Evolutionary conservation across 1,140 invertebrate species (phyloP), one percentile per base, ranked within the genome.

Genomic region (Acromyrmex heyeri): DNA sequence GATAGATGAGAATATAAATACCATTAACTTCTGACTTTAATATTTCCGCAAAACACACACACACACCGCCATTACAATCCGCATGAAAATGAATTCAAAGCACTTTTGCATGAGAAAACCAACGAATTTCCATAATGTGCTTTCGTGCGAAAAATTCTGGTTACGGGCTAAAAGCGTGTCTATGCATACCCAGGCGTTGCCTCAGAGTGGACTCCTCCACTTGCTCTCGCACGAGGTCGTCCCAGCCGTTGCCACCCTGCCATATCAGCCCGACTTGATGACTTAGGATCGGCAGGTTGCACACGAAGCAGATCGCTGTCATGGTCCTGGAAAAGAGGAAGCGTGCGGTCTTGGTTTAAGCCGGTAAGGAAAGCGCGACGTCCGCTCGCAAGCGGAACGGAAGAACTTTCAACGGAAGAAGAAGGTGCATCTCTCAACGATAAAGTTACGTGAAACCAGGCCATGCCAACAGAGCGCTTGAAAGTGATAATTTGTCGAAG

Each of bases 271-370:
- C 98, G 93, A 99, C 98, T 96, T 99, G 98, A 95, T 99, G 98
- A 85, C 97, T 98, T 91, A 99, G 96, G 93, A 99, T 99, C 87
- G 98, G 98, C 91, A 99, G 96, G 95, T 99, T 98, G 97, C 98
- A 99, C 88, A 99, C 98, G 96, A 99, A 99, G 95, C 98, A 99
- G 95, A 99, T 97, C 93, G 98, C 97, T 92, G 98, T 98, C 98
- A 98, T 98, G 92, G 97, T 98, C 96, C 98, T 98, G 86, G 87
- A 87, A 92, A 91, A 65, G 59, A 59, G 12, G 53, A 87, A 86
- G 79, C n/a, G 53, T 61, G 10, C 67, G 59, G 44, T 70, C 79
- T 85, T 48, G 78, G 18, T 59, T 69, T 87, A 21, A 87, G 30
- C 27, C 30, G 34, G 34, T 16, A 14, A 16, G 24, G 6, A 16